Percentiles rank a stretch among this genome's conserved stretches.
These are phyloP conservation scores for Empidonax traillii DNA, from an alignment of 2,113 vertebrate species.

Conservation along the genomic window DNA sequence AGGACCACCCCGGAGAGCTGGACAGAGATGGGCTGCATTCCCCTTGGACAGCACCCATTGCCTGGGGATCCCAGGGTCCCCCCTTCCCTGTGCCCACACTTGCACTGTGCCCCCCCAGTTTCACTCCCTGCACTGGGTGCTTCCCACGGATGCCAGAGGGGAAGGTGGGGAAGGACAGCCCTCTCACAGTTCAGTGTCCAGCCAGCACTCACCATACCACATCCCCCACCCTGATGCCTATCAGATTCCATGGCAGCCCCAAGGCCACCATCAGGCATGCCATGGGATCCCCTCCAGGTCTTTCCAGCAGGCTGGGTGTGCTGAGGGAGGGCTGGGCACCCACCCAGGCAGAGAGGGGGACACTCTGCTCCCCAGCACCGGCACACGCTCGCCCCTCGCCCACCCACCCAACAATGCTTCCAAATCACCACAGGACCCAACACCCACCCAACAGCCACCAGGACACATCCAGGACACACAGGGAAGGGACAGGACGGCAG, in stretches of 20 bases:
- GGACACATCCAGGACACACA: background rate
- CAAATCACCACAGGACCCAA: accelerated
- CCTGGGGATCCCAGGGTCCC: background rate
- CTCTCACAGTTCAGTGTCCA: background rate
- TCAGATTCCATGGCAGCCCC: background rate
- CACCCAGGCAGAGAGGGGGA: background rate
- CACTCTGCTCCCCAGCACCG: accelerated
- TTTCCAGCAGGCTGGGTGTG: accelerated
- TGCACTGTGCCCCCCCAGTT: accelerated
- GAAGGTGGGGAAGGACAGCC: background rate
- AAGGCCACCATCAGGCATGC: accelerated
- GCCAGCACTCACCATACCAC: background rate
- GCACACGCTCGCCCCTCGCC: accelerated
- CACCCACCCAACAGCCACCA: background rate
- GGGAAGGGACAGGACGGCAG: background rate
- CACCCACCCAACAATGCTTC: accelerated
- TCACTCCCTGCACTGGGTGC: background rate
- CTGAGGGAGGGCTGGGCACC: background rate
- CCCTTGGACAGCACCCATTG: background rate
- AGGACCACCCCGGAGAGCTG: background rate
- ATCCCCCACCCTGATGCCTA: background rate
- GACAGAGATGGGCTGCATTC: accelerated
- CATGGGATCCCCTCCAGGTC: background rate
- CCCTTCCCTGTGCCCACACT: background rate
- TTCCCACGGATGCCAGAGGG: background rate